A percentile compares a stretch with the other conserved stretches of the same genome.
phyloP scores from a whole-genome alignment of 2,797 vertebrate genomes.

The Schizopygopsis malacanthus region DNA sequence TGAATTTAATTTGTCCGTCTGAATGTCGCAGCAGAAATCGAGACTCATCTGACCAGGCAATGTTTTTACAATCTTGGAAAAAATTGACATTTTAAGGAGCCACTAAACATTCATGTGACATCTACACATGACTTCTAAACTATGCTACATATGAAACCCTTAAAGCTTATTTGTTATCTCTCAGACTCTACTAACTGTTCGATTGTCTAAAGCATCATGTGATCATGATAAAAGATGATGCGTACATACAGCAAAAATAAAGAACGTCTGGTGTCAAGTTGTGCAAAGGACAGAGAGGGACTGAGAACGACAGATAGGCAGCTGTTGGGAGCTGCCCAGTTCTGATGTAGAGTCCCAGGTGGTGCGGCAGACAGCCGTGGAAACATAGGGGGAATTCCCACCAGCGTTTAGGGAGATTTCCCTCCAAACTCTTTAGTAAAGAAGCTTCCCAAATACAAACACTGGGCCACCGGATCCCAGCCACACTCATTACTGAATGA shows the following conservation, averaged over 20 bases:
- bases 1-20: too few relatives aligned
- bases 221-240: not conserved
- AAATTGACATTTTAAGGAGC: not conserved
- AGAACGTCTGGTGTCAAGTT: constrained; percentile 14
- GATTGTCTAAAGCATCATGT: not conserved
- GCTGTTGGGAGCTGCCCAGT: constrained; percentile 36
- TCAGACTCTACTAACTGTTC: not conserved
- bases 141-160: not conserved
- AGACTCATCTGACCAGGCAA: too few relatives aligned
- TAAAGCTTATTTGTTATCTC: not conserved
- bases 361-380: constrained; percentile 39
- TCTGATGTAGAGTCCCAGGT: constrained; percentile 40
- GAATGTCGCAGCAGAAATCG: too few relatives aligned
- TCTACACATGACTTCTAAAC: not conserved
- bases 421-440: constrained; percentile 33
- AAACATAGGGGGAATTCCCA: constrained; percentile 32
- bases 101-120: too few relatives aligned
- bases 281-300: not conserved
- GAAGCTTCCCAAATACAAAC: constrained; percentile 31
- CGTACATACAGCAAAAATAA: constrained; percentile 1
- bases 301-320: not conserved
- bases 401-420: constrained; percentile 33
- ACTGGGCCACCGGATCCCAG: not conserved
- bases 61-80: too few relatives aligned
- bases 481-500: not conserved